phyloP scores from a whole-genome alignment of 2,888 invertebrate species.

The Ectropis crepuscularia region DNA sequence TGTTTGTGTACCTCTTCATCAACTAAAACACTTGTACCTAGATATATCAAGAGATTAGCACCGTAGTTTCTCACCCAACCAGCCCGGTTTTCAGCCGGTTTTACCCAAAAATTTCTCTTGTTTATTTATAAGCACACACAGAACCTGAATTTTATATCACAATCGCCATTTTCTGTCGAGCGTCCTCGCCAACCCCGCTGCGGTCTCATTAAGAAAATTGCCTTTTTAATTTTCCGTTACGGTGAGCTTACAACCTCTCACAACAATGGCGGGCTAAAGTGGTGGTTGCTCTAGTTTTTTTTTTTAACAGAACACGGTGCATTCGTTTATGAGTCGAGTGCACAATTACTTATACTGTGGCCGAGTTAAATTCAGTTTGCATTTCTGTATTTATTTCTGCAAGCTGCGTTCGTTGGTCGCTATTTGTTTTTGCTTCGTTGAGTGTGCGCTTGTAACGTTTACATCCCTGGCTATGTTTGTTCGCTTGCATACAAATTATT shows the following conservation, averaged over 20 bases:
- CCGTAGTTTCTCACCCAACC: conserved; percentile 6
- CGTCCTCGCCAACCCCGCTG: conserved; percentile 55
- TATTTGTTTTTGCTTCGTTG: conserved; percentile 18
- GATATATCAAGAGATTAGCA: neutral
- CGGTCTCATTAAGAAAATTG: conserved; percentile 74
- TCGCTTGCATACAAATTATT: conserved; percentile 12
- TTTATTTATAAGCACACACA: conserved; percentile 19
- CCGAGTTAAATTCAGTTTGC: conserved; percentile 29
- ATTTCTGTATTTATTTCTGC: conserved; percentile 28
- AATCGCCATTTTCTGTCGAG: conserved; percentile 24
- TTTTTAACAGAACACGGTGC: conserved; percentile 26
- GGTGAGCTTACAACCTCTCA: conserved; percentile 49
- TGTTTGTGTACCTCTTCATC: neutral
- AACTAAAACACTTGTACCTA: neutral
- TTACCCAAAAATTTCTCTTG: conserved; percentile 7
- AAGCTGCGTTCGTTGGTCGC: conserved; percentile 12
- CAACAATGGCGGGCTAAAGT: conserved; percentile 52
- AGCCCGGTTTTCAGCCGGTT: neutral
- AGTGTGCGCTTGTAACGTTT: conserved; percentile 22
- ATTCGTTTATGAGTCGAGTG: conserved; percentile 26
- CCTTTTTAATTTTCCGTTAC: conserved; percentile 78
- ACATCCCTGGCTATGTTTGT: conserved; percentile 11
- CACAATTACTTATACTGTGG: neutral
- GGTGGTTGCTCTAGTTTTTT: conserved; percentile 47
- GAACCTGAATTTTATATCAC: conserved; percentile 16